Conservation (phyloP, 2,888 invertebrate species). For the Molorchus minor region DNA sequence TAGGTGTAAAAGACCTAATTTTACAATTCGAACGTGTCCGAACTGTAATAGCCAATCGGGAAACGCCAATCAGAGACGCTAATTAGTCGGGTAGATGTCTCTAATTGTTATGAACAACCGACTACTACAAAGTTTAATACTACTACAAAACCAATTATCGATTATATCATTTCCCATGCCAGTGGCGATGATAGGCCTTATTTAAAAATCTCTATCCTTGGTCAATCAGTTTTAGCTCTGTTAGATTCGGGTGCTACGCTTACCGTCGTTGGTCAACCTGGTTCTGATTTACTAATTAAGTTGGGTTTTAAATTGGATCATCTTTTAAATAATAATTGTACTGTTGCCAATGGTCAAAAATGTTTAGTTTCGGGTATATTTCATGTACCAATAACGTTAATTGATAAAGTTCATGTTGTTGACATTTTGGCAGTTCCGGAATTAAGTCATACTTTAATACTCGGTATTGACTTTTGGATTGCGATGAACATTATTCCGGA, state of each 20-base stretch:
- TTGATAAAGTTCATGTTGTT: constrained; percentile 23
- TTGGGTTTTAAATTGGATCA: constrained; percentile 9
- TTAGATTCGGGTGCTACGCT: constrained; percentile 25
- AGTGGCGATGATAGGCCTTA: constrained; percentile 27
- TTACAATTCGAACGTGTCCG: constrained; percentile 29
- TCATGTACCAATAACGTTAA: constrained; percentile 23
- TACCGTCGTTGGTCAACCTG: constrained; percentile 14
- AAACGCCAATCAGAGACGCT: not conserved
- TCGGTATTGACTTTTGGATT: constrained; percentile 37
- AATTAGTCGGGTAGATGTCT: not conserved
- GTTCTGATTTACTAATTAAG: constrained; percentile 4
- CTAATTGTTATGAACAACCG: not conserved
- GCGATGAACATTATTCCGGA: constrained; percentile 33
- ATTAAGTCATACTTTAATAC: constrained; percentile 23
- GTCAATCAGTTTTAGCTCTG: constrained; percentile 11
- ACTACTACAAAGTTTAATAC: not conserved
- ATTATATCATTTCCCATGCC: constrained; percentile 29
- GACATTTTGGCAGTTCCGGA: constrained; percentile 34
- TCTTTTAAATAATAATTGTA: not conserved
- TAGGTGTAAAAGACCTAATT: constrained; percentile 22
- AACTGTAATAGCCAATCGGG: constrained; percentile 11
- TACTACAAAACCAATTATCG: not conserved
- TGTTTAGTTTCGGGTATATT: constrained; percentile 26
- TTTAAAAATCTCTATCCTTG: constrained; percentile 14
- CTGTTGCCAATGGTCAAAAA: constrained; percentile 34